Evolutionary conservation across 2,888 invertebrate genomes (phyloP), one percentile per base, ranked within the genome.

Genomic region (Gymnocheta viridis): DNA sequence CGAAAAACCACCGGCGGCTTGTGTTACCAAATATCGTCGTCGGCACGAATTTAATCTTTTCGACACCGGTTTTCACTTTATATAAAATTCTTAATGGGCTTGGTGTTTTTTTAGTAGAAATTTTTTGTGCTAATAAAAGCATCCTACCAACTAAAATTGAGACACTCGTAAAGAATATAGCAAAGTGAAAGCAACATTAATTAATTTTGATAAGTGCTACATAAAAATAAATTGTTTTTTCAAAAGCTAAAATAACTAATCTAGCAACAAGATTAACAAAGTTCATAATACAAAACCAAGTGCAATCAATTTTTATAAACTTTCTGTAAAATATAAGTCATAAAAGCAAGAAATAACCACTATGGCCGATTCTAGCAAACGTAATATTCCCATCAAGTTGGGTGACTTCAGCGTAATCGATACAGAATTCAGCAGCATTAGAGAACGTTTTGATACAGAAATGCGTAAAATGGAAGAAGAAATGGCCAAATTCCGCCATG

Each of bases 401-500:
- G 96, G 97, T 89, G 98, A 98, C 93, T 97, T 97, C 94, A 97
- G 97, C 93, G 97, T 98, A 92, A 96, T 98, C 93, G 98, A 98
- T 93, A 96, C 96, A 88, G 98, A 98, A 93, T 98, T 98, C 94
- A 96, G 97, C 91, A 98, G 96, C 93, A 98, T 99, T 92, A 95
- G 98, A 90, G 98, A 98, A 92, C 94, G 97, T 88, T 98, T 98
- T 93, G 98, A 98, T 93, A 96, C 96, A 86, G 98, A 99, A 94
- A 98, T 99, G 98, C 94, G 96, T 90, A 97, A 98, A 93, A 98
- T 99, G 97, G 98, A 99, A 93, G 98, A 98, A 90, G 98, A 98
- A 93, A 98, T 98, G 98, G 96, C 96, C 92, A 96, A 96, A 93
- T 98, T 98, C 93, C 94, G 98, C 89, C 96, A 96, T 87, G 97